Base-by-base conservation (phyloP, 2,888 invertebrate species). In the Drosophila affinis region DNA sequence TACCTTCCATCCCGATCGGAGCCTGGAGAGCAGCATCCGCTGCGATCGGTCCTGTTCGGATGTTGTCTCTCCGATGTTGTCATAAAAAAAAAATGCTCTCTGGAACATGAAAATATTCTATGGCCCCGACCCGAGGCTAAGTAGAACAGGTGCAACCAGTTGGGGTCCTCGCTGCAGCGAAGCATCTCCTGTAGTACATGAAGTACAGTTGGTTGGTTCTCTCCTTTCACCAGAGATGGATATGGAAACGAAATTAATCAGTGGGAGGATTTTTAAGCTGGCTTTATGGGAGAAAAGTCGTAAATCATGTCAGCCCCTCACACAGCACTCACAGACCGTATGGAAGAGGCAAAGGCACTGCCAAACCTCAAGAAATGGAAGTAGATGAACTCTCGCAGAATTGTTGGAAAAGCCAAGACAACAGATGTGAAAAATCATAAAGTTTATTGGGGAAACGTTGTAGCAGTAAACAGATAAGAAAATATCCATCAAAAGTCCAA, bases 131-230 rank as follows among this genome's bases (percentile, higher is more conserved):
- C 62, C n/a, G 57, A 71, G 70, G 73, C 78, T 72, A 68, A 48
- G 65, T 58, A 61, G 58, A 73, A 65, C 79, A 81, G 79, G 75
- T 75, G 79, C 55, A 64, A 74, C 65, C 70, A 77, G 72, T 73
- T 63, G 54, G 51, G 39, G 9, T 57, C 48, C 45, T 39, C 39
- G 6, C 14, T 39, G 39, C 14, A 14, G 14, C 1, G 39, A 14
- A 39, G 39, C n/a, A 39, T 7, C 39, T 39, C 39, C 39, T 14
- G 7, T 14, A 27, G 27, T 27, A 27, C 27, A 27, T 27, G 27
- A 27, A 9, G 9, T 14, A 2, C 14, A 5, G 39, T 39, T 9
- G 2, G 39, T 39, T 14, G 6, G 14, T 39, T 5, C 39, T 14
- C 39, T 39, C 39, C 39, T n/a, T 14, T 14, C 14, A 39, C 39